Base-by-base conservation (phyloP, 2,113 vertebrate genomes). In the Psilopogon haemacephalus region DNA sequence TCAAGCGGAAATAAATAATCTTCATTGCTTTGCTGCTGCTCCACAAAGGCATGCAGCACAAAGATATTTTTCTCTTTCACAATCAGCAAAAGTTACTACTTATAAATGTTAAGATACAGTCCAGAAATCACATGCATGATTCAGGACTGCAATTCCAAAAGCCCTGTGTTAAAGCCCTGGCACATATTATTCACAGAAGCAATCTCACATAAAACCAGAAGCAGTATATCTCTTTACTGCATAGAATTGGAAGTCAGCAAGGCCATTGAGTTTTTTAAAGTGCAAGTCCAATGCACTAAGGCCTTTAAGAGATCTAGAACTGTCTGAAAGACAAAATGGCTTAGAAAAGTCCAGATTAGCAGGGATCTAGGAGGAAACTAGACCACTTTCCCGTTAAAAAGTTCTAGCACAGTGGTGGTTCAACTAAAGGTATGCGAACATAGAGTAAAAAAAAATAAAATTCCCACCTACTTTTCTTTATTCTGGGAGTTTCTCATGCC, bases 61-160 rank as follows among this genome's bases (percentile, higher is more conserved):
- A 67, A 78, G 26, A 30, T 17, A 33, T 37, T 59, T 67, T 62
- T 28, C 35, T 38, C 28, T 80, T 77, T 73, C 55, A 72, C 64
- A 60, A 35, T 19, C 24, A 44, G 35, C 64, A 44, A 13, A 55
- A 55, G 37, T 72, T 55, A 54, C 44, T 48, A n/a, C 33, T 59
- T 9, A 59, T 15, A 70, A 71, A 74, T 0, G 1, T 19, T 19
- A 74, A 81, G 32, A 62, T 10, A 62, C 8, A 46, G n/a, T 13
- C 9, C 15, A 77, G 56, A 42, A 91, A 86, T 26, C 5, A 2
- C n/a, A 37, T 0, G 0, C 0, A 1, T 20, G 42, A 75, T 59
- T 56, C 26, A 50, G 24, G 12, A 79, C 19, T 59, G 32, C 50
- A 82, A 30, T 33, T 73, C n/a, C 44, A 52, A 35, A 56, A 60